These are phyloP conservation scores for Koerneria pararmatus DNA, from an alignment of 2,888 invertebrate genomes.

Conservation along the genomic window DNA sequence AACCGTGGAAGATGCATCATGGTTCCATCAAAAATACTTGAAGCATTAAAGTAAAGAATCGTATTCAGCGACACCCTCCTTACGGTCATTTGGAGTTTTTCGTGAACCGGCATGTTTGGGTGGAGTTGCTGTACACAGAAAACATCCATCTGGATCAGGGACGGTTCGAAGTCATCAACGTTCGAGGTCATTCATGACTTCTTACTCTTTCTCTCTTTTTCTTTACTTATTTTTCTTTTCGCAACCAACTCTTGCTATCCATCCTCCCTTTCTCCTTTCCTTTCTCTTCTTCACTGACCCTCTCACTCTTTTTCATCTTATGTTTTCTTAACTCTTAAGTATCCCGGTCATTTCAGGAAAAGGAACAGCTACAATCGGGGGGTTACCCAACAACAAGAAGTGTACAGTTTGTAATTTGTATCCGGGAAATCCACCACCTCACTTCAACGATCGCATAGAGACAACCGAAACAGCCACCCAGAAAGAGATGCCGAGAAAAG, in stretches of 20 bases:
- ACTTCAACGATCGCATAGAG: too few species aligned
- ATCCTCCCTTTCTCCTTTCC: too few species aligned
- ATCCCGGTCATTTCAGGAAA: constrained; percentile 31
- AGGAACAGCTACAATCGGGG: constrained; percentile 48
- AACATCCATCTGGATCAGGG: constrained; percentile 44
- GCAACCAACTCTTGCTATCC: too few species aligned
- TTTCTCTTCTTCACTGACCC: not conserved
- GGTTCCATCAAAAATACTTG: too few species aligned
- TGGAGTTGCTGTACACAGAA: constrained; percentile 56
- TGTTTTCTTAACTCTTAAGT: too few species aligned
- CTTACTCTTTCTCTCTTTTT: too few species aligned
- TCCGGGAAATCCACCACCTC: too few species aligned
- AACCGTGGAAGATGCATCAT: too few species aligned
- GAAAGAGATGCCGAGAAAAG: not conserved
- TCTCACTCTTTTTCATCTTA: too few species aligned
- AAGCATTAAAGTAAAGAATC: too few species aligned
- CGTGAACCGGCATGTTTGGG: constrained; percentile 48
- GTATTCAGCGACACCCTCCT: constrained; percentile 22
- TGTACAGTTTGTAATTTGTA: constrained; percentile 55
- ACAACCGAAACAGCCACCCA: too few species aligned
- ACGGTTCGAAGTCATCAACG: constrained; percentile 35
- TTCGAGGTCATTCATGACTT: constrained; percentile 29
- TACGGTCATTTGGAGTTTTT: constrained; percentile 29
- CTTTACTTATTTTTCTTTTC: too few species aligned
- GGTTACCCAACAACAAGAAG: constrained; percentile 53